Evolutionary conservation across 2,888 invertebrate species (phyloP).

Genomic region (Stenchaetothrips biformis): DNA sequence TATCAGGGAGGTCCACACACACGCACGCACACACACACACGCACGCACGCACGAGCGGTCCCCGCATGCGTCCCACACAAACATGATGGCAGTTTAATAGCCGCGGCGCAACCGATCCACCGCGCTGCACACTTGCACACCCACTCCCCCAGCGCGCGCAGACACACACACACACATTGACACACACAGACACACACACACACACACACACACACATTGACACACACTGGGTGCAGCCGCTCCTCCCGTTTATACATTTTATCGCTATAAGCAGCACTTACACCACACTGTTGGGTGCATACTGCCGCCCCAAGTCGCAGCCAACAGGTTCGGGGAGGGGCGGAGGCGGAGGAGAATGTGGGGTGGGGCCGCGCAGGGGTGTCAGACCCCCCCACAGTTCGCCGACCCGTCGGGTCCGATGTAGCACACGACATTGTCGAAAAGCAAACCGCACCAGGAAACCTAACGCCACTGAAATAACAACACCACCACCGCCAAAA

Average conservation of each 20-base stretch:
- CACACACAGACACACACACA: no score
- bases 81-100: background rate
- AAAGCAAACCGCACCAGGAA: no score
- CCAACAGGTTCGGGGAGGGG: background rate
- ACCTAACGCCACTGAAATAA: no score
- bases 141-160: background rate
- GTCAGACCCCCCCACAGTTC: no score
- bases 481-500: no score
- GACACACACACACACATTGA: background rate
- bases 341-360: background rate
- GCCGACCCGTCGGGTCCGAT: background rate
- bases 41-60: no score
- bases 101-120: background rate
- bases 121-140: background rate
- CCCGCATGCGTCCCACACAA: background rate
- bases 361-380: background rate
- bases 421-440: no score
- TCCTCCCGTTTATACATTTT: no score
- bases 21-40: no score
- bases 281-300: no score
- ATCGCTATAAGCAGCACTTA: no score
- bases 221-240: background rate
- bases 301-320: background rate
- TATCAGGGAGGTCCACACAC: no score
- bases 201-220: background rate